Evolutionary conservation across 2,888 invertebrate genomes (phyloP).

Genomic region (Drosophila affinis): DNA sequence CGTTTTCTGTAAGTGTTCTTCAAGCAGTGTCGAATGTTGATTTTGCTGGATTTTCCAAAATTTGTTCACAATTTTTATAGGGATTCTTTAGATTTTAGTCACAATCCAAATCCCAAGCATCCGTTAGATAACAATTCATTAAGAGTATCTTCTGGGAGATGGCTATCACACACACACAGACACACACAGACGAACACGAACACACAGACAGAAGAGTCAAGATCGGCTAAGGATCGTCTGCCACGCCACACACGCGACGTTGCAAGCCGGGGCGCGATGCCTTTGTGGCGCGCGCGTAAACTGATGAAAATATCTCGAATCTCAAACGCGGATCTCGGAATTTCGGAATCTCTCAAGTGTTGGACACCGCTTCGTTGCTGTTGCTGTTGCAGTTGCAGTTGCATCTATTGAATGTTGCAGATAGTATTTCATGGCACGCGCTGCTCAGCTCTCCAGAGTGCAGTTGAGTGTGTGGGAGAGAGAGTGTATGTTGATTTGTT

Average conservation of each 20-base stretch:
- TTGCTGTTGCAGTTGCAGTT: constrained; percentile 34
- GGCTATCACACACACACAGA: neutral
- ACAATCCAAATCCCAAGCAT: constrained; percentile 1
- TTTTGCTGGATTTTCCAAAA: neutral
- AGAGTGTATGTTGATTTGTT: constrained; percentile 33
- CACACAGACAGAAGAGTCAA: neutral
- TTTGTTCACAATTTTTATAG: neutral
- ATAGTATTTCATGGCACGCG: constrained; percentile 59
- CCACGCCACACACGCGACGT: constrained; percentile 23
- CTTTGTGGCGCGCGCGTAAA: constrained; percentile 21
- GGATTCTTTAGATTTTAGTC: neutral
- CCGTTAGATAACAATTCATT: constrained; percentile 4
- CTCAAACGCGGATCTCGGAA: constrained; percentile 14
- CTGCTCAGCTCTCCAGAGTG: constrained; percentile 66
- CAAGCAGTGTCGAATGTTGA: neutral
- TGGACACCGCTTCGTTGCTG: neutral
- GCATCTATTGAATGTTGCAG: constrained; percentile 62
- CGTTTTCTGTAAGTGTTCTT: constrained; percentile 1
- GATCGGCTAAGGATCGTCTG: constrained; percentile 14
- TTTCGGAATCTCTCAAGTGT: constrained; percentile 8
- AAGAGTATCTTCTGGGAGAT: constrained; percentile 6
- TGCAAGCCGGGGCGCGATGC: constrained; percentile 20
- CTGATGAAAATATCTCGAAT: constrained; percentile 13
- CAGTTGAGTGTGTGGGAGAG: constrained; percentile 11
- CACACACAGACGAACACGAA: neutral